phyloP scores from a whole-genome alignment of 2,888 invertebrate genomes.

The Noctua janthe region DNA sequence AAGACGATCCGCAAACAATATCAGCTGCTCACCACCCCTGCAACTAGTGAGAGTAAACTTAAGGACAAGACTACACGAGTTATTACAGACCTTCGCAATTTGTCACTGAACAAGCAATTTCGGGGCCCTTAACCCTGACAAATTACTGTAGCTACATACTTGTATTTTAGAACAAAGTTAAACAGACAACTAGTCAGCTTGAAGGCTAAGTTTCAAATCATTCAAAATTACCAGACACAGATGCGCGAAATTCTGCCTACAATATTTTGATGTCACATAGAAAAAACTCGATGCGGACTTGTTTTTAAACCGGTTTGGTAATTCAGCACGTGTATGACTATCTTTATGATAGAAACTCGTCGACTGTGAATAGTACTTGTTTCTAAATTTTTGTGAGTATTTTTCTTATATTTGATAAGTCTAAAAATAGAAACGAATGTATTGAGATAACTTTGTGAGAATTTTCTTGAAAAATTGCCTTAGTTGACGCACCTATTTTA shows the following conservation, averaged over 20 bases:
- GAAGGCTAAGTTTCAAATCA: conserved; percentile 40
- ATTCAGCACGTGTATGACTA: conserved; percentile 44
- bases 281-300: conserved; percentile 49
- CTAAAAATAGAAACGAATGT: neutral
- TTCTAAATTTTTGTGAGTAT: conserved; percentile 1
- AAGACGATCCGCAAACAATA: conserved; percentile 26
- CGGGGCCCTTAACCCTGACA: conserved; percentile 43
- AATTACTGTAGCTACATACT: conserved; percentile 45
- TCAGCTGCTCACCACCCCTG: conserved; percentile 35
- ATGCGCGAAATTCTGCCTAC: conserved; percentile 45
- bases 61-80: conserved; percentile 42
- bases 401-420: neutral
- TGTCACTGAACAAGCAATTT: conserved; percentile 56
- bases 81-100: conserved; percentile 51
- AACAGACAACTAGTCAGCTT: conserved; percentile 10
- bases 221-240: conserved; percentile 37
- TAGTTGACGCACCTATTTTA: too few relatives aligned
- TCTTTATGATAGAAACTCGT: conserved; percentile 39
- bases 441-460: neutral
- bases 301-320: conserved; percentile 54
- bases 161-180: conserved; percentile 36
- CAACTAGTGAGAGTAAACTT: conserved; percentile 43
- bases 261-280: conserved; percentile 30
- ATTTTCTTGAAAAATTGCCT: neutral
- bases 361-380: conserved; percentile 31